These are phyloP conservation scores for Galago senegalensis DNA, from an alignment of 2,797 vertebrate species.

Conservation along the genomic window DNA sequence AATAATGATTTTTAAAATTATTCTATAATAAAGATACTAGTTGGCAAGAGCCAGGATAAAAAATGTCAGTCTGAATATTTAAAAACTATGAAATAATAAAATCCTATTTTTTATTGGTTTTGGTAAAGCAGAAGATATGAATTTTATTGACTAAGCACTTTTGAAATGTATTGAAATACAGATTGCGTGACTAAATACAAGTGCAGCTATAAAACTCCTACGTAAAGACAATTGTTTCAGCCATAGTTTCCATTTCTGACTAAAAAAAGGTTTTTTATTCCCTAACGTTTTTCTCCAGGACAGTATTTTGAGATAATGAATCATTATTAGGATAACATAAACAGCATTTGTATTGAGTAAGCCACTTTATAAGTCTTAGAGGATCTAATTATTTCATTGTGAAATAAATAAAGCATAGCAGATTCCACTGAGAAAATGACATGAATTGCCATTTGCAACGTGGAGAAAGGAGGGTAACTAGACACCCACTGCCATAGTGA, in stretches of 20 bases:
- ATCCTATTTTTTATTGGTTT: neutral
- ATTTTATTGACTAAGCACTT: neutral
- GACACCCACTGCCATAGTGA: constrained; percentile 50
- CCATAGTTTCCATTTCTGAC: constrained; percentile 80
- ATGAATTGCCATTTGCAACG: constrained; percentile 74
- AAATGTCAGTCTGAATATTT: neutral
- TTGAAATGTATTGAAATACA: neutral
- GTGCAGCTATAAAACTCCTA: neutral
- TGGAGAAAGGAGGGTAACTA: constrained; percentile 56
- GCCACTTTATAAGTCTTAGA: constrained; percentile 81
- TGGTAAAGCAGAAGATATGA: neutral
- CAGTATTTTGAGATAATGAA: constrained; percentile 85
- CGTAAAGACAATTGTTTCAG: constrained; percentile 74
- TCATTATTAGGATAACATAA: constrained; percentile 85
- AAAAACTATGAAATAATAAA: neutral
- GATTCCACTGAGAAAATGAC: constrained; percentile 84
- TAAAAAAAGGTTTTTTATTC: constrained; percentile 28
- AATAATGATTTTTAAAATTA: neutral
- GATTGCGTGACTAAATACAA: neutral
- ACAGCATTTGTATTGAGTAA: constrained; percentile 87
- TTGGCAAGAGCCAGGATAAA: neutral
- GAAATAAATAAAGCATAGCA: constrained; percentile 84
- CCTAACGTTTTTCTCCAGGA: constrained; percentile 83
- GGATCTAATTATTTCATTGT: constrained; percentile 86
- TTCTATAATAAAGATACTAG: neutral